Evolutionary conservation across 1,140 invertebrate genomes (phyloP), one percentile per base, ranked within the genome.

Genomic region (Aporrectodea caliginosa): DNA sequence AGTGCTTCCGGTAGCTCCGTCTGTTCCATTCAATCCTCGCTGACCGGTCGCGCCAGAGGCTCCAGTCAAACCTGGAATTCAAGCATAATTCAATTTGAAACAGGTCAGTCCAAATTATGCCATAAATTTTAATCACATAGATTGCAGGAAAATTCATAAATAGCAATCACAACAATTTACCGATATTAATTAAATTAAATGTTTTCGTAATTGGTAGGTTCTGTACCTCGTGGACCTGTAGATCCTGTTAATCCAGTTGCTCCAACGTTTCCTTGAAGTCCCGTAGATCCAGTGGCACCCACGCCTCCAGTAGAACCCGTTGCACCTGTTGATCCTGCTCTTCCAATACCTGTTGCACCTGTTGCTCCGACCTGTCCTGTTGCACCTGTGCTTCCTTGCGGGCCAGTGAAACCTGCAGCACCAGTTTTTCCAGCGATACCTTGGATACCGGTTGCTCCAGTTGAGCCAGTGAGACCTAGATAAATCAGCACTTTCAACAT

Each of bases 21-120:
- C 29, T 32, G 68, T 29, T 74, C 79, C 79, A 58, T 31, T 27
- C 27, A 78, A 35, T 71, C 79, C 79, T 22, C n/a, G 35, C 22
- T 58, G 43, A 58, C 43, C 43, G 6, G 6, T 58, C 22, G 43
- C 43, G 6, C 43, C 43, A 12, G 43, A 12, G 6, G 43, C 43
- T 58, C 43, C 43, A 58, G 43, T 58, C 6, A 58, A 12, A 12
- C 43, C 43, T 58, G 22, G 22, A 58, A 12, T 58, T 58, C 43
- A 58, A 58, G 22, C 6, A 22, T 6, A 58, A 58, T 58, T 58
- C 22, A n/a, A n/a, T n/a, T n/a, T n/a, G n/a, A n/a, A n/a, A n/a
- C n/a, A n/a, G n/a, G n/a, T n/a, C n/a, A n/a, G n/a, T n/a, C n/a
- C n/a, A n/a, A n/a, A n/a, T n/a, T n/a, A n/a, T n/a, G n/a, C n/a